These are phyloP conservation scores for Bombyx mandarina DNA, from an alignment of 1,140 invertebrate genomes.

Conservation along the genomic window DNA sequence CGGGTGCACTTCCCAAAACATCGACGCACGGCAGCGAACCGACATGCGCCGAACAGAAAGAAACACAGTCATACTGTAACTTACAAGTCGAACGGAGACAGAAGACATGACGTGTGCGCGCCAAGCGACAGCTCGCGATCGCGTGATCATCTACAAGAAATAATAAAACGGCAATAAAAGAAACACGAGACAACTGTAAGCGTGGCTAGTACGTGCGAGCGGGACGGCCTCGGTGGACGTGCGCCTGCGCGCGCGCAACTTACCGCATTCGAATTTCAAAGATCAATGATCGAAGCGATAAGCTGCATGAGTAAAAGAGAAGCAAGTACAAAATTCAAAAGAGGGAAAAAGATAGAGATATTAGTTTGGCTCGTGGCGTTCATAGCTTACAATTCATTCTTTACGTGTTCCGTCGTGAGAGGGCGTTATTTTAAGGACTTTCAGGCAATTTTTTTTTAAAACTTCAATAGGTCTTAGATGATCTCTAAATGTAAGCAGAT, in stretches of 20 bases:
- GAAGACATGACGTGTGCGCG: constrained; percentile 59
- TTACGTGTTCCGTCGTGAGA: constrained; percentile 31
- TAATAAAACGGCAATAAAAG: constrained; percentile 71
- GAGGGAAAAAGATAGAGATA: constrained; percentile 28
- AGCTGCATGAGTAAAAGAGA: constrained; percentile 33
- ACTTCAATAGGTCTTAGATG: too few species aligned
- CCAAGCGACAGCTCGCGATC: constrained; percentile 67
- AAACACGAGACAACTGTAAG: constrained; percentile 61
- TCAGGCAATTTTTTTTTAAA: too few species aligned
- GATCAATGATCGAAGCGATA: constrained; percentile 70
- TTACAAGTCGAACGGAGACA: constrained; percentile 19
- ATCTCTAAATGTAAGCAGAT: too few species aligned
- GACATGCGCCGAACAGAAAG: constrained; percentile 53
- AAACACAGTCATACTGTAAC: constrained; percentile 27
- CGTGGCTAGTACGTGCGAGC: constrained; percentile 44
- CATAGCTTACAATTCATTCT: constrained; percentile 20
- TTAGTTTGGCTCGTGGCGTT: constrained; percentile 57
- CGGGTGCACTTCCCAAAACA: constrained; percentile 71
- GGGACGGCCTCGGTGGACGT: constrained; percentile 28
- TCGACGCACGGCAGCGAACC: constrained; percentile 65
- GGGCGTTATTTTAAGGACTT: constrained; percentile 21
- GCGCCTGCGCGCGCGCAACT: constrained; percentile 53
- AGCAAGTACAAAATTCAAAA: constrained; percentile 15
- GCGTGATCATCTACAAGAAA: constrained; percentile 70
- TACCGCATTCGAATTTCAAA: constrained; percentile 65